Evolutionary conservation across 2,888 invertebrate species (phyloP).

Genomic region (Rugalucina vietnamica): DNA sequence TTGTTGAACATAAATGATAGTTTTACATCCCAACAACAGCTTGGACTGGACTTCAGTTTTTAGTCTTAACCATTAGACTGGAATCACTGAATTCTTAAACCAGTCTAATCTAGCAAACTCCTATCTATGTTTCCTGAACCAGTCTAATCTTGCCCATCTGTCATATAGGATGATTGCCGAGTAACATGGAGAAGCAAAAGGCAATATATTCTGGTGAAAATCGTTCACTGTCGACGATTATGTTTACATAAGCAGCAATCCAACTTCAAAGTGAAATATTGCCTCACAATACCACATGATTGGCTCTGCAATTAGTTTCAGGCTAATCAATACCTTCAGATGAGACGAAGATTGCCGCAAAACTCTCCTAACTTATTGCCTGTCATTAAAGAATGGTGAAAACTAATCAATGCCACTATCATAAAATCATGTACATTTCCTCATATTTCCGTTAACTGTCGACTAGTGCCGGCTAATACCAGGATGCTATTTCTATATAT

Average conservation of each 20-base stretch:
- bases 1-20: too few species aligned
- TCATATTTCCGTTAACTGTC: conserved; percentile 17
- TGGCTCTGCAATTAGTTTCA: conserved; percentile 61
- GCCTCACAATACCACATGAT: conserved; percentile 63
- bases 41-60: too few species aligned
- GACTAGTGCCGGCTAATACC: conserved; percentile 7
- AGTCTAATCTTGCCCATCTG: too few species aligned
- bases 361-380: conserved; percentile 53
- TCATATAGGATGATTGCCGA: background rate
- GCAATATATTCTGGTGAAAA: conserved; percentile 40
- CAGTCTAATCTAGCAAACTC: too few species aligned
- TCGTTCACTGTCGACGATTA: conserved; percentile 54
- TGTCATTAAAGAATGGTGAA: conserved; percentile 34
- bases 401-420: conserved; percentile 20
- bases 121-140: too few species aligned
- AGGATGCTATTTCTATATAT: conserved; percentile 6
- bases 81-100: too few species aligned
- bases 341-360: conserved; percentile 57
- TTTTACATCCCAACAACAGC: too few species aligned
- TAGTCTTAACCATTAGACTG: too few species aligned
- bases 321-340: conserved; percentile 57
- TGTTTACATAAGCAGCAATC: conserved; percentile 63
- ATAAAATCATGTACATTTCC: conserved; percentile 19
- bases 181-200: background rate
- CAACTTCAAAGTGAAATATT: conserved; percentile 70